Percentiles rank a stretch among this genome's conserved stretches.
Conservation (phyloP, 2,113 vertebrate species). For the Tyto alba region DNA sequence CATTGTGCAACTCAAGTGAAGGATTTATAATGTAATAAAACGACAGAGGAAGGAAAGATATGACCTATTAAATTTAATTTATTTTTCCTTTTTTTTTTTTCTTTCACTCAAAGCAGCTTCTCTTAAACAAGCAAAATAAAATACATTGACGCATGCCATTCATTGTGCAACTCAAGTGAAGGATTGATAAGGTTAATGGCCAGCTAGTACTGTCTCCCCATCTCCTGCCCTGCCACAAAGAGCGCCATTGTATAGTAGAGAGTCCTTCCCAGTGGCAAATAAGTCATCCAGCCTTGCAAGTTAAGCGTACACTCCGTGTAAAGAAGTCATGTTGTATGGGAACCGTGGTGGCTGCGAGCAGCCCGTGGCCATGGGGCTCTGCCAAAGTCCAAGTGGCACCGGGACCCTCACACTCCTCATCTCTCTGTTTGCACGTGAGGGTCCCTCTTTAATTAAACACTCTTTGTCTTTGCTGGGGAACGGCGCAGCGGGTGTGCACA, state of each 20-base stretch:
- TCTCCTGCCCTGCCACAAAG: neutral
- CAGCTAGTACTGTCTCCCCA: neutral
- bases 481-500: neutral
- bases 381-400: neutral
- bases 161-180: neutral
- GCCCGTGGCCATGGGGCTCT: neutral
- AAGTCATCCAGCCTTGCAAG: neutral
- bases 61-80: neutral
- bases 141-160: neutral
- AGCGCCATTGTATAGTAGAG: neutral
- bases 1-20: neutral
- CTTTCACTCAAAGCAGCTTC: neutral
- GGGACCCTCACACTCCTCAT: neutral
- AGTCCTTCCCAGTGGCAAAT: neutral
- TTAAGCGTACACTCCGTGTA: neutral
- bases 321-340: neutral
- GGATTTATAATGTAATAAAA: slow-evolving; percentile 7
- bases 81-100: neutral
- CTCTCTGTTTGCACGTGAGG: neutral
- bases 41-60: neutral
- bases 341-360: rapidly evolving
- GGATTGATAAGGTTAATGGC: slow-evolving; percentile 4
- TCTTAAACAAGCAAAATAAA: neutral
- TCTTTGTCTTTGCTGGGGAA: neutral
- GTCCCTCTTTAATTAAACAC: neutral